Conservation (phyloP, 2,113 vertebrate species). For the Catharus bicknelli region DNA sequence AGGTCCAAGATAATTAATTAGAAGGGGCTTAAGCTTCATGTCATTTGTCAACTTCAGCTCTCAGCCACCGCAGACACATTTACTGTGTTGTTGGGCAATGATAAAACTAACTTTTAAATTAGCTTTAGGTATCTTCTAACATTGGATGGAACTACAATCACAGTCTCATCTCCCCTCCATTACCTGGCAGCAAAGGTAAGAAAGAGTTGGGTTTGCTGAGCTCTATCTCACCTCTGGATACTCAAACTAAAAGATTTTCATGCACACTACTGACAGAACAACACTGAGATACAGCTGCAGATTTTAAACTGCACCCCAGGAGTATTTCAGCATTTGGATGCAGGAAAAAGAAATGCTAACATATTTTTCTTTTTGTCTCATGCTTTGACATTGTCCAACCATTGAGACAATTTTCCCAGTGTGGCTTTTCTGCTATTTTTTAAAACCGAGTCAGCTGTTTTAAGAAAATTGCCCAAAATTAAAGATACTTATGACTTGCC, state of each 20-base stretch:
- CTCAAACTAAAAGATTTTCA: not conserved
- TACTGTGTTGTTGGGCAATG: rapidly evolving
- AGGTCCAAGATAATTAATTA: not conserved
- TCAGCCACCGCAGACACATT: not conserved
- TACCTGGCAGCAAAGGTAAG: not conserved
- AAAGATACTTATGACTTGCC: not conserved
- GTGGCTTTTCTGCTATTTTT: not conserved
- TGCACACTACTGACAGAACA: not conserved
- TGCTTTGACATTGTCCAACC: not conserved
- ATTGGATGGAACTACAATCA: not conserved
- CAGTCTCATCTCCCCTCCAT: not conserved
- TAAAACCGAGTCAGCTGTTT: not conserved
- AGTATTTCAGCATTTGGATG: not conserved
- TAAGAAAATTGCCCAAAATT: not conserved
- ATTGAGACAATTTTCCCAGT: not conserved
- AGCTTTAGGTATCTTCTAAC: not conserved
- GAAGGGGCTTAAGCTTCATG: not conserved
- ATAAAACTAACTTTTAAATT: not conserved
- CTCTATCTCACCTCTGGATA: not conserved
- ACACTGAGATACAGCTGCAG: not conserved
- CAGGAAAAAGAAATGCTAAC: not conserved
- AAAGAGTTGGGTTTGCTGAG: not conserved
- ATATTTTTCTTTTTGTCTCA: not conserved
- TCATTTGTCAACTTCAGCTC: not conserved
- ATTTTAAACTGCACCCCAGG: not conserved